Percentiles rank a stretch among this genome's conserved stretches.
phyloP scores from a whole-genome alignment of 2,113 vertebrate species.

The Aramus guarauna region DNA sequence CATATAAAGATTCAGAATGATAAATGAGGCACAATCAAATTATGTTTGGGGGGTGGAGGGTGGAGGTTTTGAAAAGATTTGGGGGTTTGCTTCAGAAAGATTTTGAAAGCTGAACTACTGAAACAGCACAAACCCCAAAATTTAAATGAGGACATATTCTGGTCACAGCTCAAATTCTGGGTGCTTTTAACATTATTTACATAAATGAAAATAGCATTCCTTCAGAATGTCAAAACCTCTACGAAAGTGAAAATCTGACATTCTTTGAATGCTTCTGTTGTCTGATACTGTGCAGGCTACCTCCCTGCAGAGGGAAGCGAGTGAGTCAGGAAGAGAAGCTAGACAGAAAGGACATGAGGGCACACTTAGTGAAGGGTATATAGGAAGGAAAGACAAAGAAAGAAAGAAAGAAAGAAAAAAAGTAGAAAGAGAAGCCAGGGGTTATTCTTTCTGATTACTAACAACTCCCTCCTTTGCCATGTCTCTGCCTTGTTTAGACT shows the following conservation, averaged over 20 bases:
- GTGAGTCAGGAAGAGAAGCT: background rate
- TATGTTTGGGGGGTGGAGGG: too few species aligned
- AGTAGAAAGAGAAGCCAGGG: background rate
- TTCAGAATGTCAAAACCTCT: background rate
- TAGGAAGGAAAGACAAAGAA: background rate
- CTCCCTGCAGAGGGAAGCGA: background rate
- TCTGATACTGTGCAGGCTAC: background rate
- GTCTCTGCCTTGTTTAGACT: background rate
- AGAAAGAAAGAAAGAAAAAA: background rate
- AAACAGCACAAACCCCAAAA: fast-evolving
- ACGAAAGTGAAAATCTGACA: too few species aligned
- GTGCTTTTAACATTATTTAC: background rate
- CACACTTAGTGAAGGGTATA: background rate
- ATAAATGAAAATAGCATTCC: background rate
- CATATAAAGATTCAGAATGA: background rate
- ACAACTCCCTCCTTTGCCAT: background rate
- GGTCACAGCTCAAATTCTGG: background rate
- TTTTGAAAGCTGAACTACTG: background rate
- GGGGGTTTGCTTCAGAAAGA: fast-evolving
- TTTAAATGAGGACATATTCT: background rate
- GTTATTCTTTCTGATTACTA: background rate
- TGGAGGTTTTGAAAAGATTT: background rate
- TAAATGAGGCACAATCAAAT: background rate
- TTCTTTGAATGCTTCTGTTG: background rate
- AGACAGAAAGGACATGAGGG: background rate